Conservation (phyloP, 2,113 vertebrate species). For the Toxostoma redivivum region DNA sequence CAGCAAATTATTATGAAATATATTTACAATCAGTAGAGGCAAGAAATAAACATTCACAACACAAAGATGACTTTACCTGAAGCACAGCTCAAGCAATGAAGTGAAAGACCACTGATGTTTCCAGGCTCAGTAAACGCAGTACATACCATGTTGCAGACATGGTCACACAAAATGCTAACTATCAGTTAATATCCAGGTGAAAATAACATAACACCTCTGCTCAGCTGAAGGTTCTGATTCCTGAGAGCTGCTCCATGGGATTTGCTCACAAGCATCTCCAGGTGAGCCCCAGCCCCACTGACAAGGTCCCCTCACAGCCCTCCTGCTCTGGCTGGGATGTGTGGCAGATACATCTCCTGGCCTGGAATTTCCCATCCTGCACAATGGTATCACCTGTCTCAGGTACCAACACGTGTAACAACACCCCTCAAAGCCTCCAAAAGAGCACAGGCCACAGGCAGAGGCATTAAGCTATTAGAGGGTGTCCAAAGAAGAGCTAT, state of each 20-base stretch:
- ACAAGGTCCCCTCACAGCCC: background rate
- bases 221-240: background rate
- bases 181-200: slow-evolving; percentile 15
- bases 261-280: background rate
- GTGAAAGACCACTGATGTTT: background rate
- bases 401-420: background rate
- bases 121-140: background rate
- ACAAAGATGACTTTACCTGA: background rate
- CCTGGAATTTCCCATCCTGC: background rate
- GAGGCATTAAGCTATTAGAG: background rate
- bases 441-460: background rate
- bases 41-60: slow-evolving; percentile 6
- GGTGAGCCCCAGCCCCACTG: fast-evolving
- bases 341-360: background rate
- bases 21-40: background rate
- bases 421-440: fast-evolving
- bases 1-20: slow-evolving; percentile 46
- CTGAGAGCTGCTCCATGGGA: background rate
- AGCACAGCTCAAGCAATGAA: background rate
- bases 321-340: too few relatives aligned
- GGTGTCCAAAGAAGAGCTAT: background rate
- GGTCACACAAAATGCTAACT: background rate
- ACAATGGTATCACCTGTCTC: background rate
- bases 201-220: background rate
- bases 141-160: background rate